Conservation (phyloP, 2,797 vertebrate genomes). For the Lepidocolaptes lacrymiger region DNA sequence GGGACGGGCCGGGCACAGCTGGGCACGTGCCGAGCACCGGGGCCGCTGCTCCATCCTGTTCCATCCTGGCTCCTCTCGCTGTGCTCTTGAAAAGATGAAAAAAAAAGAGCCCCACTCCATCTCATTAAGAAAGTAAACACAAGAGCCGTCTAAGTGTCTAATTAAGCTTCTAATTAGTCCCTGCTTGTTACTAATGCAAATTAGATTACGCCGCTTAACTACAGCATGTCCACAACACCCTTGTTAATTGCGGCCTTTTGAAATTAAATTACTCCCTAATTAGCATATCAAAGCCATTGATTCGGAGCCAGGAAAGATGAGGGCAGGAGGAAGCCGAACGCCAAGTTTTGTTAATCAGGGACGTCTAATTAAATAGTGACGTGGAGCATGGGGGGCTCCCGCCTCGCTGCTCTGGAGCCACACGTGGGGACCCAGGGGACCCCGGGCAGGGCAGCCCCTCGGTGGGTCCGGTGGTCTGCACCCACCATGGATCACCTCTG, state of each 20-base stretch:
- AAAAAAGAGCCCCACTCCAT: slow-evolving; percentile 85
- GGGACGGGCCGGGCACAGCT: neutral
- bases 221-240: slow-evolving; percentile 99
- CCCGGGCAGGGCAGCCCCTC: neutral
- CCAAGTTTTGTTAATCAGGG: slow-evolving; percentile 99
- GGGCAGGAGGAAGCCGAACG: slow-evolving; percentile 95
- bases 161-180: slow-evolving; percentile 99
- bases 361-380: slow-evolving; percentile 97
- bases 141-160: slow-evolving; percentile 99
- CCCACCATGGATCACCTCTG: accelerated
- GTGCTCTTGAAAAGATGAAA: slow-evolving; percentile 76
- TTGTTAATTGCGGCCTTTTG: slow-evolving; percentile 99
- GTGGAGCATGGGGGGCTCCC: slow-evolving; percentile 68
- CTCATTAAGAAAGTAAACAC: slow-evolving; percentile 99
- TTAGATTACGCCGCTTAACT: slow-evolving; percentile 99
- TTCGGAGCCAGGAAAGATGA: slow-evolving; percentile 89
- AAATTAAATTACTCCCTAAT: slow-evolving; percentile 99
- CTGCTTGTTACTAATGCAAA: slow-evolving; percentile 99
- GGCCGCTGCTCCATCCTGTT: slow-evolving; percentile 17
- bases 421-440: neutral
- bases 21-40: neutral
- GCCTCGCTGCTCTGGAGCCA: neutral
- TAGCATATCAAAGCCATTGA: slow-evolving; percentile 99
- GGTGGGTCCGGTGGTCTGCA: neutral
- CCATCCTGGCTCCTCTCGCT: slow-evolving; percentile 45